Percentiles rank a stretch among this genome's conserved stretches.
Evolutionary conservation across 2,888 invertebrate genomes (phyloP).

Genomic region (Catocala nupta): DNA sequence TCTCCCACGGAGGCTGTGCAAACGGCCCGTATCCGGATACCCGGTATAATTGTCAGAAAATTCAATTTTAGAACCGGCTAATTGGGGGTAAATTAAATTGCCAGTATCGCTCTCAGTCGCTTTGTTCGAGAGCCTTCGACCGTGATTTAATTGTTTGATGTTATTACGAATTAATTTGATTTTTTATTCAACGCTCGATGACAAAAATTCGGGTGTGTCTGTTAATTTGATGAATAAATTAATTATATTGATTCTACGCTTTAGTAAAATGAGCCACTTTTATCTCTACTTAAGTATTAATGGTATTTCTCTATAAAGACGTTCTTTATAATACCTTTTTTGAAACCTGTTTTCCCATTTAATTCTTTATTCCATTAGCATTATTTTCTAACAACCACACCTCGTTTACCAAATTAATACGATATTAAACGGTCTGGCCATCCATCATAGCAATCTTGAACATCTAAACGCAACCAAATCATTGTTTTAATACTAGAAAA

Average conservation of each 20-base stretch:
- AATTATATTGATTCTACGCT: conserved; percentile 5
- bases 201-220: conserved; percentile 7
- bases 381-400: conserved; percentile 34
- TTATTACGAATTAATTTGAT: conserved; percentile 52
- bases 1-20: conserved; percentile 70
- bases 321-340: not conserved
- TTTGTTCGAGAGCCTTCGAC: conserved; percentile 76
- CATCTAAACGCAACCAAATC: conserved; percentile 75
- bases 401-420: conserved; percentile 56
- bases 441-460: conserved; percentile 73
- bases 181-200: conserved; percentile 10
- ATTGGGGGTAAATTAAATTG: conserved; percentile 84
- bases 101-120: conserved; percentile 70
- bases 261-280: conserved; percentile 1
- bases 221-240: conserved; percentile 10
- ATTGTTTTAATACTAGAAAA: conserved; percentile 81
- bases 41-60: conserved; percentile 81
- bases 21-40: conserved; percentile 85
- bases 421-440: conserved; percentile 62
- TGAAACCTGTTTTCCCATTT: conserved; percentile 22
- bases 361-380: conserved; percentile 18
- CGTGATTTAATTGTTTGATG: conserved; percentile 75
- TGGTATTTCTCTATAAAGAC: conserved; percentile 1
- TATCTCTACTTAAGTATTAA: conserved; percentile 1
- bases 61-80: conserved; percentile 81